A percentile compares a stretch with the other conserved stretches of the same genome.
These are phyloP conservation scores for Myopa tessellatipennis DNA, from an alignment of 2,888 invertebrate genomes.

Conservation along the genomic window DNA sequence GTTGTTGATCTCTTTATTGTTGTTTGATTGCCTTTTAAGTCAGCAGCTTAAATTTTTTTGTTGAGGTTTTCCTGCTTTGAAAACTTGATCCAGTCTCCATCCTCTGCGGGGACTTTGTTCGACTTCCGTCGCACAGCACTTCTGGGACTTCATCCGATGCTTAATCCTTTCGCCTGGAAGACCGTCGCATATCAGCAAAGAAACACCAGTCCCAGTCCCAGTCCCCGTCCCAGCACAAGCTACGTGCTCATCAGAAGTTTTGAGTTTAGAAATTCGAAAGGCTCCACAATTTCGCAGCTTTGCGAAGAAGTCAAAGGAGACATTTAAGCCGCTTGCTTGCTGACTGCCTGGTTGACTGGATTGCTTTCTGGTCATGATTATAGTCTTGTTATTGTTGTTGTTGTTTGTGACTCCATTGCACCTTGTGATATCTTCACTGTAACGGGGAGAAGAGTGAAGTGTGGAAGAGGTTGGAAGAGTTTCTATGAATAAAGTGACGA, in stretches of 20 bases:
- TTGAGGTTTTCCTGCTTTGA: too few relatives aligned
- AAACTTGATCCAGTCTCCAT: neutral
- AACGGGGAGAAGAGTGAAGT: neutral
- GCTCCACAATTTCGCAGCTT: conserved; percentile 22
- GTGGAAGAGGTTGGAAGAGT: neutral
- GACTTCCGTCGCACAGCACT: neutral
- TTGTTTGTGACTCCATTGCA: conserved; percentile 23
- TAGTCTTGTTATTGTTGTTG: neutral
- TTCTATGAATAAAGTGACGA: conserved; percentile 11
- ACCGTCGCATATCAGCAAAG: neutral
- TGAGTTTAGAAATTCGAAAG: neutral
- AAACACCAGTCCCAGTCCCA: too few relatives aligned
- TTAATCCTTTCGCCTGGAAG: conserved; percentile 19
- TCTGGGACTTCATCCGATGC: conserved; percentile 24
- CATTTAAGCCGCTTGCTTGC: conserved; percentile 19
- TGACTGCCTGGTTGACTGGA: neutral
- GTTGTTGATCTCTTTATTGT: neutral
- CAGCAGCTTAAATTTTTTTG: neutral
- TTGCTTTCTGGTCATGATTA: neutral
- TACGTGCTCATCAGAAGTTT: neutral
- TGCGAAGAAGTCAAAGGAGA: conserved; percentile 22
- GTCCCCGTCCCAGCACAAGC: neutral
- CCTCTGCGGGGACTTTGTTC: neutral
- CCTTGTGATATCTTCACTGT: neutral
- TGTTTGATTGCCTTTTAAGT: neutral